A percentile compares a stretch with the other conserved stretches of the same genome.
phyloP scores from a whole-genome alignment of 2,797 vertebrate species.

The Hylomyscus alleni region DNA sequence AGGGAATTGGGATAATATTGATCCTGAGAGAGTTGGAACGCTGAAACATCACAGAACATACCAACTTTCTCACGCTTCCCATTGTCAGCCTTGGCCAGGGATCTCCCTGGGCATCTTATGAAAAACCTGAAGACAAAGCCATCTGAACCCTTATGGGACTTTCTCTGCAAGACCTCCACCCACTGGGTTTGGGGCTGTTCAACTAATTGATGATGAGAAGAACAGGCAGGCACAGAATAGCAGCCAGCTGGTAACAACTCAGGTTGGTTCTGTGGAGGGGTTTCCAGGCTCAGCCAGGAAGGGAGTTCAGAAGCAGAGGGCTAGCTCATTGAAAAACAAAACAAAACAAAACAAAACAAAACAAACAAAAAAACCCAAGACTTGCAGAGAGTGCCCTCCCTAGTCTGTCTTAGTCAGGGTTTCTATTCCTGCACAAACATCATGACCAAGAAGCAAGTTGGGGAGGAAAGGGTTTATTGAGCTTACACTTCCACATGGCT shows the following conservation, averaged over 20 bases:
- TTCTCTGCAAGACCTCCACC: not conserved
- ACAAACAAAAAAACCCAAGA: not conserved
- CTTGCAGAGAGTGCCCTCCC: not conserved
- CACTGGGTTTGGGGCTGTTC: no score
- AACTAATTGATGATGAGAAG: not conserved
- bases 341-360: no score
- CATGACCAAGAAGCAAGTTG: no score
- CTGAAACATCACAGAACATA: not conserved
- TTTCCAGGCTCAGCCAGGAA: not conserved
- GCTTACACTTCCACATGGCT: no score
- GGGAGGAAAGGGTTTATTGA: no score
- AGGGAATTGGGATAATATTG: not conserved
- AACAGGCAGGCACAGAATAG: not conserved
- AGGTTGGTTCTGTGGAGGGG: not conserved
- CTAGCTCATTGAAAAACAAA: not conserved
- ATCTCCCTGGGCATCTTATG: not conserved
- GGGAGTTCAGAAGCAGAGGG: not conserved
- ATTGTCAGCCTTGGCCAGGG: fast-evolving
- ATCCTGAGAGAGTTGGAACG: not conserved
- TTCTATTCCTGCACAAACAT: no score
- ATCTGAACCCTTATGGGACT: not conserved
- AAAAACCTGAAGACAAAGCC: not conserved
- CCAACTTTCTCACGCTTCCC: not conserved
- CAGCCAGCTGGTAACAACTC: fast-evolving
- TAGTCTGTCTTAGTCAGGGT: no score